A percentile compares a stretch with the other conserved stretches of the same genome.
These are phyloP conservation scores for Chloroceryle aenea DNA, from an alignment of 2,113 vertebrate species.

Conservation along the genomic window DNA sequence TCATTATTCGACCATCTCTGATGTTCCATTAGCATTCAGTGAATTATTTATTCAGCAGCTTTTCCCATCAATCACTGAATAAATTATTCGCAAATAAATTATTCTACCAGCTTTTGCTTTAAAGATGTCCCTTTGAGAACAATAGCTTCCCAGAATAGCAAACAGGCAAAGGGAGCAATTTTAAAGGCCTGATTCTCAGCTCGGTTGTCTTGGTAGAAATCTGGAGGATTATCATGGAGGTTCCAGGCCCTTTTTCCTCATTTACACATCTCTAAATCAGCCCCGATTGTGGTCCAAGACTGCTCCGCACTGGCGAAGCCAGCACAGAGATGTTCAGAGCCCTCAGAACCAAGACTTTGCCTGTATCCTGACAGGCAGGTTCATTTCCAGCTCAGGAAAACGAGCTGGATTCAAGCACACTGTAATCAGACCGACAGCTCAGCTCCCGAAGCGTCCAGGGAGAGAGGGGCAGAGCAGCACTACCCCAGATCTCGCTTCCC, in stretches of 20 bases:
- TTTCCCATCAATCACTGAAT: slow-evolving; percentile 71
- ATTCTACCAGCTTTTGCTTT: slow-evolving; percentile 62
- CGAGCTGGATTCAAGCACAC: not conserved
- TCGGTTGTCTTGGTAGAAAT: not conserved
- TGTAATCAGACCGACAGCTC: not conserved
- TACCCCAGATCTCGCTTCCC: not conserved
- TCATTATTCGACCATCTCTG: slow-evolving; percentile 66
- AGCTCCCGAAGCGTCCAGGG: fast-evolving
- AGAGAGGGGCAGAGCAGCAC: fast-evolving
- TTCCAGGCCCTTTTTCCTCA: not conserved
- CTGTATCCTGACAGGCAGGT: fast-evolving
- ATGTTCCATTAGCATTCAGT: slow-evolving; percentile 70
- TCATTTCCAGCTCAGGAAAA: not conserved
- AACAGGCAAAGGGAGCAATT: slow-evolving; percentile 48
- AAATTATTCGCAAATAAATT: slow-evolving; percentile 70
- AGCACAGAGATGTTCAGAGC: not conserved
- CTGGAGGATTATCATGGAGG: not conserved
- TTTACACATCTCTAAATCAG: not conserved
- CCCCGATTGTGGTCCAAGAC: not conserved
- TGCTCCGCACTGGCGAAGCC: not conserved
- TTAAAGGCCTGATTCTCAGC: slow-evolving; percentile 28
- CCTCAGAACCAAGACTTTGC: not conserved
- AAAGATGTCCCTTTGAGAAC: slow-evolving; percentile 69
- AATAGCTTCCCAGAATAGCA: slow-evolving; percentile 65
- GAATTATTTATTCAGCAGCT: slow-evolving; percentile 72